Evolutionary conservation across 2,797 vertebrate genomes (phyloP), one percentile per base, ranked within the genome.

Genomic region (Pseudopleuronectes americanus): DNA sequence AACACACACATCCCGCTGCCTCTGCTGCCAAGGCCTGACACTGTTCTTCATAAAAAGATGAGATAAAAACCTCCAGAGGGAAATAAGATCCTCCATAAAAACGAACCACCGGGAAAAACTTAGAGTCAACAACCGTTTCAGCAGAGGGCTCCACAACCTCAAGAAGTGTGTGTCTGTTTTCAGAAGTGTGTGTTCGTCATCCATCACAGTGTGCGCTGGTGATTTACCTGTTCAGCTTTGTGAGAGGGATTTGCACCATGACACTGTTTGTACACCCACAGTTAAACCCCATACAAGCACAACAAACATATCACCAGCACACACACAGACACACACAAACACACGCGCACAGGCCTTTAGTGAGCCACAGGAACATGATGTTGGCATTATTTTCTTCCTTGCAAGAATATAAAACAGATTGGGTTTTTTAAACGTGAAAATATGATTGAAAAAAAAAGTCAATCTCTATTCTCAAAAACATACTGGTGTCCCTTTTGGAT

Each of bases 241-340:
- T 87, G 54, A 80, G 66, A 84, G 74, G 79, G 84, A 83, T 88
- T 84, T 87, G 57, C 80, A 88, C 84, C 66, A 70, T 68, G 78
- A 84, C 85, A 79, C 48, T 70, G 77, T 86, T 84, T 91, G 82
- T 77, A 83, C 85, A 89, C 75, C 68, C 55, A 67, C 67, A 63
- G 79, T 79, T 85, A 80, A 91, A 83, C 76, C 76, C 54, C 68
- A 24, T 68, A 70, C 76, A 79, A 81, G 77, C 75, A 76, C 64
- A 72, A 70, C 71, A 79, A 64, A 36, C 31, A 21, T 36, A 13
- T 12, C 33, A 36, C 33, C 33, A 36, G 16, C 19, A 12, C 14
- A 26, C 21, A 23, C 68, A 67, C 45, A 38, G 48, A 57, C 65
- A 55, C 21, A 24, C 60, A 61, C 64, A 74, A 19, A 5, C 16